Conservation (phyloP, 1,140 invertebrate genomes). For the Amphibalanus amphitrite region DNA sequence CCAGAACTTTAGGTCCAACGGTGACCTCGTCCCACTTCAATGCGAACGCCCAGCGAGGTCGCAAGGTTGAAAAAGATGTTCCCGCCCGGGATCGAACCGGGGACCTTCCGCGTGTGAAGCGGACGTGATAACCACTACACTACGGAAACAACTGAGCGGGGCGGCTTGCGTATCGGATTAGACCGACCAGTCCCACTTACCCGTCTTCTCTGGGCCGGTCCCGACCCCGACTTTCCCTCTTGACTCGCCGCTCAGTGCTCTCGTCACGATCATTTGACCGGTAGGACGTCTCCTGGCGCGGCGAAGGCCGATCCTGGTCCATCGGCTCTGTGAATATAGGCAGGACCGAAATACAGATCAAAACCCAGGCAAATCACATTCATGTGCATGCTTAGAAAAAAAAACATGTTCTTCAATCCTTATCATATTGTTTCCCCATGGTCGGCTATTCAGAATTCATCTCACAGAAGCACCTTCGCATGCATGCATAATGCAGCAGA, state of each 20-base stretch:
- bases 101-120: slow-evolving; percentile 42
- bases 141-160: slow-evolving; percentile 22
- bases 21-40: too few relatives aligned
- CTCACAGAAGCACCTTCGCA: too few relatives aligned
- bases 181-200: neutral
- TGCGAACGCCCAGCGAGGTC: too few relatives aligned
- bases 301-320: neutral
- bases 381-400: too few relatives aligned
- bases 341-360: neutral
- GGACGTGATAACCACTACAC: slow-evolving; percentile 42
- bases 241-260: neutral
- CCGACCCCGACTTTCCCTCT: neutral
- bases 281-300: neutral
- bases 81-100: slow-evolving; percentile 42
- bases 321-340: neutral
- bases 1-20: too few relatives aligned
- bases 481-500: too few relatives aligned
- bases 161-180: neutral
- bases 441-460: too few relatives aligned
- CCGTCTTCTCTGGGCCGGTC: neutral
- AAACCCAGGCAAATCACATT: neutral
- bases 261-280: neutral
- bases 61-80: slow-evolving; percentile 22
- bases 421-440: too few relatives aligned
- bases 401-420: too few relatives aligned